Evolutionary conservation across 2,797 vertebrate species (phyloP).

Genomic region (Myotis vivesi): DNA sequence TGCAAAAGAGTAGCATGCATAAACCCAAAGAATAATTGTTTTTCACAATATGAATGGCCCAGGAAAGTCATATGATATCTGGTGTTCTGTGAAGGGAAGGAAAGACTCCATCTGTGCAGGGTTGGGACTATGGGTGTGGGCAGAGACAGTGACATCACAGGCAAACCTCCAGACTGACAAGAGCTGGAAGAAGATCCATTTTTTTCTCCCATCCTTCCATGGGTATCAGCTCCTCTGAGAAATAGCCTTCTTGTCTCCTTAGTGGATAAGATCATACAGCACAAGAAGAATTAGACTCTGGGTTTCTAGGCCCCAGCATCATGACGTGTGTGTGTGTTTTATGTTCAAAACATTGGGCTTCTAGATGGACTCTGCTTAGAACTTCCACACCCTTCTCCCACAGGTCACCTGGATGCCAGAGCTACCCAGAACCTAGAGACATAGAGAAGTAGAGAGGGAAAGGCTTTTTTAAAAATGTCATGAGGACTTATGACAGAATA

Average conservation of each 20-base stretch:
- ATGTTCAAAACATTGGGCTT: neutral
- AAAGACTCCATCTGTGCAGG: too few relatives aligned
- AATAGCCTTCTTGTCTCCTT: neutral
- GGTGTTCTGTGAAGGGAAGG: neutral
- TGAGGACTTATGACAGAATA: neutral
- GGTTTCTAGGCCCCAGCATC: neutral
- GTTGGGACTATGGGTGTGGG: neutral
- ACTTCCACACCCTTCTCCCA: neutral
- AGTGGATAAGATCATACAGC: neutral
- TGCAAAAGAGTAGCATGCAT: neutral
- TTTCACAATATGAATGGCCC: neutral
- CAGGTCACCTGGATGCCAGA: neutral
- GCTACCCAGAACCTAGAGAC: neutral
- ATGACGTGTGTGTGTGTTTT: neutral
- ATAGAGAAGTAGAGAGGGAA: neutral
- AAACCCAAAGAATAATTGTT: neutral
- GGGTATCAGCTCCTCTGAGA: neutral
- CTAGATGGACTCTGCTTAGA: rapidly evolving
- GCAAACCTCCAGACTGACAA: neutral
- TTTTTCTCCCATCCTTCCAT: neutral
- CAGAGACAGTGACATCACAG: neutral
- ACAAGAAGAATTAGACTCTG: neutral
- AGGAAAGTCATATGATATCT: too few relatives aligned
- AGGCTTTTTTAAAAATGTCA: neutral
- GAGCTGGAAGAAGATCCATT: neutral